Base-by-base conservation (phyloP, 2,113 vertebrate species). In the Cyphomyrus plagiostoma region DNA sequence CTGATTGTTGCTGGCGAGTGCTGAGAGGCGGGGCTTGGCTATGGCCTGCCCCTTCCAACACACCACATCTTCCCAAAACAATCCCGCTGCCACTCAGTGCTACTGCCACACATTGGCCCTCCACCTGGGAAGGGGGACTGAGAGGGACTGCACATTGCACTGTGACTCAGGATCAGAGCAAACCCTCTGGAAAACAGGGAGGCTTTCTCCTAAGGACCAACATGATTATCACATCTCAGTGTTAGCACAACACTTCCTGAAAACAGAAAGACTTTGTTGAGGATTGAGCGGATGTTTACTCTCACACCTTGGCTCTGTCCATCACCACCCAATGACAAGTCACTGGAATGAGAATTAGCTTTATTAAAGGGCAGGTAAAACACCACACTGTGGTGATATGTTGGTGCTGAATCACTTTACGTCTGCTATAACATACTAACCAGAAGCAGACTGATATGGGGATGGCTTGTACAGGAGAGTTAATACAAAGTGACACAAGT, bases 1-100 rank as follows among this genome's bases (percentile, higher is more conserved):
- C 94, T 96, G 83, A 96, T 96, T 11, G 91, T 94, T 19, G 96
- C 96, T 30, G 96, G 95, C 87, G 95, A 96, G 92, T 96, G 96
- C 92, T 96, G 90, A 96, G 92, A 89, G 46, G 86, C 46, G 26
- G 90, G 21, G 49, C 50, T 62, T 84, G 19, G 66, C 87, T 66
- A 13, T 3, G 10, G 26, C 13, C 45, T 26, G 7, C 80, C 88
- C 80, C 83, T 26, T 74, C 35, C 80, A 4, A 48, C 86, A 83
- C 11, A 35, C 87, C 70, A 62, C 52, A 50, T 84, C 84, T 82
- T 15, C 21, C 23, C 86, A 90, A 89, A 89, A 52, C 66, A 89
- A 91, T 77, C 89, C 88, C 88, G 85, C 56, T 70, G 56, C 46
- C 83, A 87, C 48, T 21, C 70, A 53, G 66, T 52, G 62, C 87